Conservation (phyloP, 2,113 vertebrate genomes). For the Progne subis region DNA sequence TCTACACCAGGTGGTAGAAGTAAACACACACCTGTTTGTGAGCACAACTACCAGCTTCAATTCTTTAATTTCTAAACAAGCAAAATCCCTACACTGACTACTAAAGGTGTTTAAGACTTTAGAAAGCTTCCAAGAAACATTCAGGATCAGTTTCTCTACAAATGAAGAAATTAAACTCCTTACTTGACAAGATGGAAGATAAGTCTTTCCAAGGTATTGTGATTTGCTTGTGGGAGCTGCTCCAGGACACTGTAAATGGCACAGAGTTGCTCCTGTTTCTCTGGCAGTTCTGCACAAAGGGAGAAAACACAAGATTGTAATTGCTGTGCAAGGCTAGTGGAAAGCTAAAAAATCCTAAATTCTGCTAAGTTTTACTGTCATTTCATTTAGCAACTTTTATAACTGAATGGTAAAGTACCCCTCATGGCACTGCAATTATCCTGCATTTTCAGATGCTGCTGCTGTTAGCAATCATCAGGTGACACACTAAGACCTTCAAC, state of each 20-base stretch:
- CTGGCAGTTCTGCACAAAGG: conserved; percentile 84
- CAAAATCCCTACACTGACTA: not conserved
- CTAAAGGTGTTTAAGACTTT: not conserved
- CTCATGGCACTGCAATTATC: not conserved
- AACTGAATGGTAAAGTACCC: not conserved
- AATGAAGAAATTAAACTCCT: not conserved
- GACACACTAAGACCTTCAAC: not conserved
- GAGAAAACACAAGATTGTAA: not conserved
- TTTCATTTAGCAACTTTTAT: not conserved
- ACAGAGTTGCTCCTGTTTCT: conserved; percentile 89
- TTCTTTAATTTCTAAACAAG: not conserved
- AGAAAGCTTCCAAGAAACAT: not conserved
- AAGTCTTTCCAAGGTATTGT: conserved; percentile 89
- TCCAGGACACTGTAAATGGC: conserved; percentile 89
- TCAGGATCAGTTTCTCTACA: not conserved
- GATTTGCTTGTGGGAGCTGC: conserved; percentile 87
- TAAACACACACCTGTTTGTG: not conserved
- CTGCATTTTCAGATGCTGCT: not conserved
- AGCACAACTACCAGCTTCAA: not conserved
- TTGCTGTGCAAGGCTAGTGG: not conserved
- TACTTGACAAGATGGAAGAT: conserved; percentile 97
- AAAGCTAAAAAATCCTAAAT: not conserved
- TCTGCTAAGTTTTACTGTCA: not conserved
- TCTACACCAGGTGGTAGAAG: not conserved
- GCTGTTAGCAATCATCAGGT: not conserved